These are phyloP conservation scores for Knipowitschia caucasica DNA, from an alignment of 2,797 vertebrate species.

Conservation along the genomic window DNA sequence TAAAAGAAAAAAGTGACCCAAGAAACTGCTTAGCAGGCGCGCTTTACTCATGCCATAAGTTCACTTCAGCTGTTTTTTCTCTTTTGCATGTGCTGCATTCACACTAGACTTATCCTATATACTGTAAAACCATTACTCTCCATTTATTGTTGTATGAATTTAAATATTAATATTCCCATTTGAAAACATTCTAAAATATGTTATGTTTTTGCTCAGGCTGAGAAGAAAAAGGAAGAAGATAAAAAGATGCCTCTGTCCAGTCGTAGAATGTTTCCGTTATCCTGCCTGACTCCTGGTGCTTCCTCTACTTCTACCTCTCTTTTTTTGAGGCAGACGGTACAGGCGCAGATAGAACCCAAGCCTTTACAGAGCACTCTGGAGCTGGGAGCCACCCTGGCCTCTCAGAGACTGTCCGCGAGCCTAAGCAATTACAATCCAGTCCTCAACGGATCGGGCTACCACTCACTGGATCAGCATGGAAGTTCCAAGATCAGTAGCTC, in stretches of 20 bases:
- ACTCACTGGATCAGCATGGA: constrained; percentile 64
- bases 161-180: not conserved
- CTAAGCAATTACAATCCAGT: constrained; percentile 68
- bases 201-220: constrained; percentile 61
- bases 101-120: constrained; percentile 17
- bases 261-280: constrained; percentile 80
- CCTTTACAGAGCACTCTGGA: constrained; percentile 59
- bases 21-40: constrained; percentile 50
- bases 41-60: constrained; percentile 35
- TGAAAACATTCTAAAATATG: not conserved
- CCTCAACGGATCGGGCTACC: constrained; percentile 75
- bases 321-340: constrained; percentile 75
- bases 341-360: constrained; percentile 74
- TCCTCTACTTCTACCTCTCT: constrained; percentile 75
- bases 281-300: constrained; percentile 73
- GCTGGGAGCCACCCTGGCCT: constrained; percentile 52
- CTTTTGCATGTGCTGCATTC: constrained; percentile 34
- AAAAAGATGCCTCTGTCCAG: constrained; percentile 77
- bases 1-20: constrained; percentile 36
- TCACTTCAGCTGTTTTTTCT: constrained; percentile 32
- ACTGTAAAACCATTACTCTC: constrained; percentile 1
- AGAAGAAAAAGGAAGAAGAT: constrained; percentile 81
- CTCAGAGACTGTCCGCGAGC: constrained; percentile 61
- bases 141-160: constrained; percentile 10
- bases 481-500: constrained; percentile 51